Base-by-base conservation (phyloP, 2,888 invertebrate genomes). In the Catotricha subobsoleta region DNA sequence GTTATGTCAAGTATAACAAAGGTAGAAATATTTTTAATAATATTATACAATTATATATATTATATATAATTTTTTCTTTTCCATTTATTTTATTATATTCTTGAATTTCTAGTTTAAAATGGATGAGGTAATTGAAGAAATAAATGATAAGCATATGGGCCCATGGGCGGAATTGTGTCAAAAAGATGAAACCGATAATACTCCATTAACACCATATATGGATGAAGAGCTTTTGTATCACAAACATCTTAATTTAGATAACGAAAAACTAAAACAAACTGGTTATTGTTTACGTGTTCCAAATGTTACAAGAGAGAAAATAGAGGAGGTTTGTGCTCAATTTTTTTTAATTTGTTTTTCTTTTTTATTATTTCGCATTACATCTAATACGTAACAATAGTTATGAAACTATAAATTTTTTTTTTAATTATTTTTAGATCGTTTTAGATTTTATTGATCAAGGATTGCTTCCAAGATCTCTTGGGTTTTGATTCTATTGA, bases 81-180 rank as follows among this genome's bases (percentile, higher is more conserved):
- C 9, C 25, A n/a, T n/a, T n/a, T n/a, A n/a, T n/a, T n/a, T n/a
- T n/a, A n/a, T n/a, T n/a, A n/a, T n/a, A n/a, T n/a, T n/a, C n/a
- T n/a, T n/a, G n/a, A n/a, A n/a, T n/a, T n/a, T n/a, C n/a, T n/a
- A 84, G 84, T 66, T 72, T 34, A 87, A 88, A 64, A 74, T 87
- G 64, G 71, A 71, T 2, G 72, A 74, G 8, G 78, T 86, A 5
- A 80, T 86, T 0, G 87, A 88, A 50, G 88, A 91, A 53, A 86
- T 87, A 1, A 92, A 92, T 59, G 91, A 92, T 62, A 90, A 90
- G 57, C 92, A 92, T 59, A 72, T 91, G 65, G 75, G 73, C 1
- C 88, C 90, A 15, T 92, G 92, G 92, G 88, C 88, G 1, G 80
- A 81, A 54, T 74, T 83, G 21, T 91, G 91, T 57, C 70, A 76